Evolutionary conservation across 2,797 vertebrate genomes (phyloP), one percentile per base, ranked within the genome.

Genomic region (Peromyscus melanophrys): DNA sequence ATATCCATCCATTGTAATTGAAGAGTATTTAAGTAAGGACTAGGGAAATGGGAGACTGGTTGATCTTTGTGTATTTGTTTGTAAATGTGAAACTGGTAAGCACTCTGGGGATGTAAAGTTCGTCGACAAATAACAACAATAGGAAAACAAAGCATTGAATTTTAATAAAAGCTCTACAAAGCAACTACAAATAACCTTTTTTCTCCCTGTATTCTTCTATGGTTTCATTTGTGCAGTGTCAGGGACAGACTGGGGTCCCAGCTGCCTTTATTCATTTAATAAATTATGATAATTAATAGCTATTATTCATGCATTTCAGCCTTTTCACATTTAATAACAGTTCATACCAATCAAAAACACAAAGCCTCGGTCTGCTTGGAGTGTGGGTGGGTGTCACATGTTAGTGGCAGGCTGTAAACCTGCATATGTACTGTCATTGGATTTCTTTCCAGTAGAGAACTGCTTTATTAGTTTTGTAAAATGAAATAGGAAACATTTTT

Each of bases 401-500:
- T 93, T 98, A 99, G 98, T 98, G 98, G 94, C 98, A 95, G 97
- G 97, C 98, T 98, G 98, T 92, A 98, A 98, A 97, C 76, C 90
- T 97, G 90, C 87, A 92, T 98, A 97, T 96, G 97, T 97, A 93
- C 94, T 97, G 97, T 98, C 91, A 96, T 92, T 97, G 82, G 12
- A 37, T 98, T 98, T 98, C 96, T 98, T 98, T 98, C 97, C 97
- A 98, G 87, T 63, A 95, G 96, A 98, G 98, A 93, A 97, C 90
- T 97, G 96, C 96, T 98, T 98, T 97, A 98, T 98, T 98, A 98
- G 96, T 90, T 95, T 75, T 95, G 98, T 97, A 98, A 98, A 99
- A 98, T 98, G 97, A 98, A 99, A 98, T 96, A 95, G 97, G 98
- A 98, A 99, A 96, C 67, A 98, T 98, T 98, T 98, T 80, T 96